Evolutionary conservation across 2,888 invertebrate genomes (phyloP).

Genomic region (Ommatoiulus sabulosus): DNA sequence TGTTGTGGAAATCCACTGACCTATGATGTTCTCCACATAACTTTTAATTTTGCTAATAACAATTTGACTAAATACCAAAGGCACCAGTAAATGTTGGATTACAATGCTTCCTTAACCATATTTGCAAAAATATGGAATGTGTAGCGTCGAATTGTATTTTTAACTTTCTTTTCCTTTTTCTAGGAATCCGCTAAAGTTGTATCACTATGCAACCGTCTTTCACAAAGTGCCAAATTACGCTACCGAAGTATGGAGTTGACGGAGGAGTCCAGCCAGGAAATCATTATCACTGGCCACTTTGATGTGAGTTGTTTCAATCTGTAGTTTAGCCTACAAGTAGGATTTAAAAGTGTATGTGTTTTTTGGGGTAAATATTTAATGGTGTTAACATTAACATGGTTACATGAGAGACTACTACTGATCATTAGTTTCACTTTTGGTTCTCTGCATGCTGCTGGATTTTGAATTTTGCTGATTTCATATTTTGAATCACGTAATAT

Average conservation of each 20-base stretch:
- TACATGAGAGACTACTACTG: no score
- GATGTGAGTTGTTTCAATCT: constrained; percentile 32
- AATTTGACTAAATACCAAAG: not conserved
- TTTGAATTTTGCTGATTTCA: no score
- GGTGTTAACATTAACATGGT: no score
- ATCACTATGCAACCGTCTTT: constrained; percentile 68
- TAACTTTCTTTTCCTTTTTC: not conserved
- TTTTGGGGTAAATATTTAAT: no score
- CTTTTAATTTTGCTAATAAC: not conserved
- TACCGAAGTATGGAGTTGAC: constrained; percentile 60
- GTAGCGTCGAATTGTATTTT: not conserved
- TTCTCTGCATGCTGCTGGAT: no score
- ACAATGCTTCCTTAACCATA: no score
- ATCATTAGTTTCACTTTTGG: no score
- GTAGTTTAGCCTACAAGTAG: not conserved
- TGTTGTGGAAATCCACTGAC: not conserved
- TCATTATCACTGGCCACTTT: constrained; percentile 47
- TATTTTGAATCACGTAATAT: no score
- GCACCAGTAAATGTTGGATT: not conserved
- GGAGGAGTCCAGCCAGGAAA: constrained; percentile 27
- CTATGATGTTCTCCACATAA: not conserved
- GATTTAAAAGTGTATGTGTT: no score
- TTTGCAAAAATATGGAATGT: no score
- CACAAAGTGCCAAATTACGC: constrained; percentile 64
- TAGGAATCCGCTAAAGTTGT: constrained; percentile 69